Percentiles rank a stretch among this genome's conserved stretches.
phyloP scores from a whole-genome alignment of 2,797 vertebrate genomes.

The Pseudomugil tenellus region DNA sequence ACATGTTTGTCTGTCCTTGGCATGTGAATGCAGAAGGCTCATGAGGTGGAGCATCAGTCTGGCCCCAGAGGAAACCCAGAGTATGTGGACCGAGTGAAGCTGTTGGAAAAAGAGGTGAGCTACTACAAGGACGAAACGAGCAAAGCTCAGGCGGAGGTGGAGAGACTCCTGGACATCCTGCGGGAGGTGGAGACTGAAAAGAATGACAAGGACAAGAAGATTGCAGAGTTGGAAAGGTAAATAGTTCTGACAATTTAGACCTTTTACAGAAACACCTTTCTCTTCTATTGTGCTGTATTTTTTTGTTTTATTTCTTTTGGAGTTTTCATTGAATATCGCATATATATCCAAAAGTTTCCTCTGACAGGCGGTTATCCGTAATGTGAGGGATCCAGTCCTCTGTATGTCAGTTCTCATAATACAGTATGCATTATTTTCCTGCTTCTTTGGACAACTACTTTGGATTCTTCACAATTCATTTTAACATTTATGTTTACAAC shows the following conservation, averaged over 20 bases:
- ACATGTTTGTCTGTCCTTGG: slow-evolving; percentile 32
- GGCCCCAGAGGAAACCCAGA: slow-evolving; percentile 90
- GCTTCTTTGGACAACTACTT: neutral
- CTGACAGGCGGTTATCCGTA: neutral
- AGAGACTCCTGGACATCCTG: slow-evolving; percentile 96
- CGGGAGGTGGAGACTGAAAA: slow-evolving; percentile 98
- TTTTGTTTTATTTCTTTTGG: neutral
- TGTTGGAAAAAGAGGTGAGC: slow-evolving; percentile 94
- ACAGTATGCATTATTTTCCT: neutral
- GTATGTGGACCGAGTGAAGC: slow-evolving; percentile 90
- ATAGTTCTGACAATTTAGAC: slow-evolving; percentile 5
- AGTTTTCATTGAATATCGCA: neutral
- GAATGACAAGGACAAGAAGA: slow-evolving; percentile 99
- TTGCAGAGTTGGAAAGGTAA: slow-evolving; percentile 96
- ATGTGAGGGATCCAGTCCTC: neutral
- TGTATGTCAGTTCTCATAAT: neutral
- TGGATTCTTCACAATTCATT: neutral
- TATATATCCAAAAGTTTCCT: too few species aligned
- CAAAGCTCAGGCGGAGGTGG: slow-evolving; percentile 94
- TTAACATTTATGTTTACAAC: neutral
- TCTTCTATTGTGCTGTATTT: neutral
- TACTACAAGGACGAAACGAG: slow-evolving; percentile 94
- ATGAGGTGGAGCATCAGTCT: slow-evolving; percentile 92
- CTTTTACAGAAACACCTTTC: neutral
- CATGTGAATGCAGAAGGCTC: slow-evolving; percentile 85